Base-by-base conservation (phyloP, 2,888 invertebrate genomes). In the Julus scanicus region DNA sequence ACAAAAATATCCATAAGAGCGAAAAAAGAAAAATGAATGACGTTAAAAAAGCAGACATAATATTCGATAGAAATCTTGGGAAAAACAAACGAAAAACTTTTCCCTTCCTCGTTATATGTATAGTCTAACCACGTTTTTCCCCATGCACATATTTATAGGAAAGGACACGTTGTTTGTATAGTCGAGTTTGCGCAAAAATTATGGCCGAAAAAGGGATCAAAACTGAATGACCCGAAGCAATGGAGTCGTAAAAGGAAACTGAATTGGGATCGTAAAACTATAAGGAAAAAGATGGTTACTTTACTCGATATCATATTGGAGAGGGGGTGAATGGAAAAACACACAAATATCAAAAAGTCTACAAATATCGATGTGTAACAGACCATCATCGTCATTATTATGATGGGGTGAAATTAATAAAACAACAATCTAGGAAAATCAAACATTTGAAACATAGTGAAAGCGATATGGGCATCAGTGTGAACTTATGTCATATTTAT, bases 221-320 rank as follows among this genome's bases (percentile, higher is more conserved):
- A 63, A 63, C 63, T 63, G 63, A 63, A 63, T 63, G 63, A 63
- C 63, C 63, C 63, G 63, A 63, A 63, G 63, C 63, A 63, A 63
- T 63, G 63, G 63, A 63, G 63, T 63, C 63, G 63, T 63, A 63
- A 63, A 63, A 63, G 63, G 63, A 63, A 63, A 63, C 63, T n/a
- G 63, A 63, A 63, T 63, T 63, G 63, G 4, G 63, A 0, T 63
- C 63, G 20, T 63, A 63, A 63, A 63, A 63, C 63, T 20, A 63
- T 63, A 20, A 63, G 63, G n/a, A 63, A 63, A 63, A 63, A n/a
- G 63, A 63, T 63, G 63, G 63, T 63, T 63, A 63, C 8, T 20
- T 9, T 63, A 63, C 63, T 63, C 63, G 63, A 63, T 0, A 63
- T 63, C n/a, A n/a, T n/a, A 63, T 63, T n/a, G 63, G 53, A 53